These are phyloP conservation scores for Drosophila lacicola DNA, from an alignment of 2,888 invertebrate species.

Conservation along the genomic window DNA sequence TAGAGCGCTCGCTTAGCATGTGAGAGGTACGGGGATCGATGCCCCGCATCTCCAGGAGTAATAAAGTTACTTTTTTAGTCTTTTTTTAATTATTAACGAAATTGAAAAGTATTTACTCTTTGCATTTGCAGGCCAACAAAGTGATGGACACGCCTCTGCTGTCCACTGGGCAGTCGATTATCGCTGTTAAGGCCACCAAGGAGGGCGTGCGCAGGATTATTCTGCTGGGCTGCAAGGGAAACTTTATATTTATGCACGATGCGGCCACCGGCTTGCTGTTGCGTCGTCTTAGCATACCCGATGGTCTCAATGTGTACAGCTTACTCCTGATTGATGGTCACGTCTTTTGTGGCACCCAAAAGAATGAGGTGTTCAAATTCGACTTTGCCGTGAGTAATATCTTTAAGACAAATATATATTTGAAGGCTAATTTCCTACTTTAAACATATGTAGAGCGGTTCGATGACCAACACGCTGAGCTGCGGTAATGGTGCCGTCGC, in stretches of 20 bases:
- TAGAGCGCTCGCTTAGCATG: conserved; percentile 86
- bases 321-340: conserved; percentile 89
- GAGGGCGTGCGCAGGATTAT: conserved; percentile 90
- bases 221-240: conserved; percentile 89
- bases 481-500: conserved; percentile 91
- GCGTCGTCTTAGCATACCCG: conserved; percentile 87
- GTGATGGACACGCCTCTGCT: conserved; percentile 83
- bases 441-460: conserved; percentile 87
- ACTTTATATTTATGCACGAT: conserved; percentile 90
- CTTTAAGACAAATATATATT: background rate
- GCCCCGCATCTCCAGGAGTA: conserved; percentile 84
- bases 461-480: conserved; percentile 86
- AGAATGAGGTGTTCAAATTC: conserved; percentile 90
- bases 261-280: conserved; percentile 89
- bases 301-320: conserved; percentile 89
- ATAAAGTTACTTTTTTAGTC: background rate
- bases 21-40: conserved; percentile 85
- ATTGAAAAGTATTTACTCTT: background rate
- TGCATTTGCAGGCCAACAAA: conserved; percentile 86
- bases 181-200: conserved; percentile 89
- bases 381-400: conserved; percentile 89
- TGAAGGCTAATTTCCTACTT: background rate
- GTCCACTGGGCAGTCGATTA: conserved; percentile 88
- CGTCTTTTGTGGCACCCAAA: conserved; percentile 92
- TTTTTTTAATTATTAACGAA: background rate